These are phyloP conservation scores for Cydia strobilella DNA, from an alignment of 1,140 invertebrate genomes.

Conservation along the genomic window DNA sequence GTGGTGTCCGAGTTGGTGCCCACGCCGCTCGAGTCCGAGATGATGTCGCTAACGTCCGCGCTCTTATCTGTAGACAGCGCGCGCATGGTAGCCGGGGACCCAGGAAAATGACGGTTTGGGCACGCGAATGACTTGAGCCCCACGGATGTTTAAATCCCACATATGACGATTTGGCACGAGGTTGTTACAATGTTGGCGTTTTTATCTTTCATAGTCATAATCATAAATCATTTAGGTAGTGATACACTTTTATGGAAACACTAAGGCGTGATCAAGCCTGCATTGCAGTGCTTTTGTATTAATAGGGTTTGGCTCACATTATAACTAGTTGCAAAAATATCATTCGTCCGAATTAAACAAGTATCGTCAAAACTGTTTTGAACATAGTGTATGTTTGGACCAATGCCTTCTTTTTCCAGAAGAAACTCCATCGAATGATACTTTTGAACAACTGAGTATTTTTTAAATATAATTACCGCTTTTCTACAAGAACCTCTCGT, in stretches of 20 bases:
- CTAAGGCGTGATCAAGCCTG: not conserved
- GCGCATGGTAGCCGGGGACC: slow-evolving; percentile 72
- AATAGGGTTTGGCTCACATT: not conserved
- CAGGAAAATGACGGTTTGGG: too few relatives aligned
- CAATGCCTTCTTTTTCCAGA: not conserved
- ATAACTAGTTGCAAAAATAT: not conserved
- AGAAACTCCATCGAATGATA: not conserved
- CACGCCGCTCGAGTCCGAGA: slow-evolving; percentile 94
- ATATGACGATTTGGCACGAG: too few relatives aligned
- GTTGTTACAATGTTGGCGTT: too few relatives aligned
- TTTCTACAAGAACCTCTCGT: not conserved
- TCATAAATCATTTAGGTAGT: too few relatives aligned
- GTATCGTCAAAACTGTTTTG: not conserved
- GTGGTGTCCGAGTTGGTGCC: slow-evolving; percentile 93
- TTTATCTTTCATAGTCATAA: too few relatives aligned
- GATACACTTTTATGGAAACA: not conserved
- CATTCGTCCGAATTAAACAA: not conserved
- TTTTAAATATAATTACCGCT: not conserved
- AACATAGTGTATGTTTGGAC: too few relatives aligned
- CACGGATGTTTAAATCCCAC: too few relatives aligned
- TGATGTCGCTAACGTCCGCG: slow-evolving; percentile 91
- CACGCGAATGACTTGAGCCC: too few relatives aligned
- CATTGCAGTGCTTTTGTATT: not conserved
- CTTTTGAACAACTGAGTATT: not conserved
- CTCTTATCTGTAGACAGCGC: slow-evolving; percentile 87